Evolutionary conservation across 2,888 invertebrate genomes (phyloP), one percentile per base, ranked within the genome.

Genomic region (Tenthredo mesomela): DNA sequence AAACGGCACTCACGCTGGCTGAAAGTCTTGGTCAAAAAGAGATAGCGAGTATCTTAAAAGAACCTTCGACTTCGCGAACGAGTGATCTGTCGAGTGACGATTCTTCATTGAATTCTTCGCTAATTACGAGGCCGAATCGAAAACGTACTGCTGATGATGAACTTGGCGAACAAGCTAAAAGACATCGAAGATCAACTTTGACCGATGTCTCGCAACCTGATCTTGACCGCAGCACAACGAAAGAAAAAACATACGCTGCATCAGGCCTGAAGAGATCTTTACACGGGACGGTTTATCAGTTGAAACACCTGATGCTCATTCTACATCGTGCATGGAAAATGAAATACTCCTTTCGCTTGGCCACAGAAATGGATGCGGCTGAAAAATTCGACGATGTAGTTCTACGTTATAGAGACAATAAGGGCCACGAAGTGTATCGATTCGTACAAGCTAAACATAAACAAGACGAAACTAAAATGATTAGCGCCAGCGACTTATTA

Each of bases 251-350:
- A 33, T 78, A 78, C 15, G 58, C n/a, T 54, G 33, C 58, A 3
- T 58, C 54, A 12, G 78, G 61, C 4, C 10, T 67, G 50, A 77
- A 84, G 47, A 12, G 29, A 25, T 40, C 65, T n/a, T 50, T 84
- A 37, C 84, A 82, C 12, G 84, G 84, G 0, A 65, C 50, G 77
- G 70, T 83, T 12, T 87, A 84, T 37, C 85, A 87, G 47, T 58
- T 86, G 50, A 84, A 85, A 65, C 75, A 82, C 25, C 43, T 87
- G 65, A 85, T 87, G 85, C 65, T 86, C 21, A 84, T 85, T 50
- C 15, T 85, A 29, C 50, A 50, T 2, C 83, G 85, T 50, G 85
- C 73, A 18, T 47, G 86, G 7, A 54, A 43, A 12, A 82, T 75
- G 9, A 65, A 61, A 4, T 84, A 78, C 50, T n/a, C 37, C 0